Percentiles rank a stretch among this genome's conserved stretches.
phyloP scores from a whole-genome alignment of 2,797 vertebrate genomes.

The Eospalax fontanierii region DNA sequence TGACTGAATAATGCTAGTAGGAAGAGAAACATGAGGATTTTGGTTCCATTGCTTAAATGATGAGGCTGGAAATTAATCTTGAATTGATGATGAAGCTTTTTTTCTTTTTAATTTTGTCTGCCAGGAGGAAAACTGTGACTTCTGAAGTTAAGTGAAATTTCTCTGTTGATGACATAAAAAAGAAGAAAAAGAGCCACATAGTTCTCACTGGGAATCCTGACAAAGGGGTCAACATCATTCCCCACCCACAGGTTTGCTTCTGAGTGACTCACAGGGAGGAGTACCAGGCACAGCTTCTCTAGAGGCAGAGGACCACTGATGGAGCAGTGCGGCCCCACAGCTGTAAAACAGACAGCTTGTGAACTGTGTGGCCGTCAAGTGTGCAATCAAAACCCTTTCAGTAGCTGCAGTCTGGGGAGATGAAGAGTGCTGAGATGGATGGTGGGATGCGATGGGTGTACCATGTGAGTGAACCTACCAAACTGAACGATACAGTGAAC shows the following conservation, averaged over 20 bases:
- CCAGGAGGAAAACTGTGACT: not conserved
- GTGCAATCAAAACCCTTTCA: no score
- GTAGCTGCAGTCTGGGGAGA: not conserved
- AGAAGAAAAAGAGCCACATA: not conserved
- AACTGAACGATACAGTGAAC: not conserved
- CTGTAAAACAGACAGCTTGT: no score
- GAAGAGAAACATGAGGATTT: constrained; percentile 6
- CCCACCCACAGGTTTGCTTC: not conserved
- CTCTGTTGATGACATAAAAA: not conserved
- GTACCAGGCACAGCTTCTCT: not conserved
- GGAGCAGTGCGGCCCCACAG: not conserved
- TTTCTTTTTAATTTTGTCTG: not conserved
- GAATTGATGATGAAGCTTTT: not conserved
- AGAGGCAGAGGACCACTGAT: not conserved
- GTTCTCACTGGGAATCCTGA: not conserved
- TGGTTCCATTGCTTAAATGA: not conserved
- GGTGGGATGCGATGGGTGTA: not conserved
- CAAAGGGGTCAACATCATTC: not conserved
- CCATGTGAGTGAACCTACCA: not conserved
- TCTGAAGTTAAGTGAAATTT: not conserved
- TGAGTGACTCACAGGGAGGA: not conserved
- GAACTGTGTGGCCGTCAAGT: no score
- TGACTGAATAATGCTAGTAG: not conserved
- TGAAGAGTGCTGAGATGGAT: no score
- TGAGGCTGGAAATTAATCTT: not conserved